A percentile compares a stretch with the other conserved stretches of the same genome.
Evolutionary conservation across 2,797 vertebrate species (phyloP).

Genomic region (Luscinia luscinia): DNA sequence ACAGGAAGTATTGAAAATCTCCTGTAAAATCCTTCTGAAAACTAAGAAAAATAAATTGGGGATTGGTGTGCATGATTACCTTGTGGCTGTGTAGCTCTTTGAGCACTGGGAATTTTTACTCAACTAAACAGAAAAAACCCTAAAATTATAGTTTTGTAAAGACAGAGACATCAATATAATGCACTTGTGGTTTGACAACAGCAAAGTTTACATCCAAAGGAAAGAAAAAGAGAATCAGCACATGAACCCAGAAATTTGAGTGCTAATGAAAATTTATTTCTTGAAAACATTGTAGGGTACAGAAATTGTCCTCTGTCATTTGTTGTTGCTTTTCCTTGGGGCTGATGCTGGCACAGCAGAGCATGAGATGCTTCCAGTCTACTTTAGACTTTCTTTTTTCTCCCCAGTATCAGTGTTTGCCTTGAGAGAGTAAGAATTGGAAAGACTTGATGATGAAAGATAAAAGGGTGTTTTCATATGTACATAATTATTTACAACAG

Average conservation of each 20-base stretch:
- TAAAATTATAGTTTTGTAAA: neutral
- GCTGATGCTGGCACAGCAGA: neutral
- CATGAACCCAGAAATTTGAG: neutral
- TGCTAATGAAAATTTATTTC: neutral
- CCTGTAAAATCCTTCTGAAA: neutral
- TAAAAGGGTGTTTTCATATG: neutral
- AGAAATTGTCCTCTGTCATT: neutral
- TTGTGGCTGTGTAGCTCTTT: neutral
- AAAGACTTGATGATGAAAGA: neutral
- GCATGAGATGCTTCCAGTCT: neutral
- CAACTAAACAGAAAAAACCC: neutral
- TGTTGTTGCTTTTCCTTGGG: neutral
- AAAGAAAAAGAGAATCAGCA: neutral
- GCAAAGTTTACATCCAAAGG: neutral
- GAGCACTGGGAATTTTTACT: neutral
- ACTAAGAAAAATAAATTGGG: neutral
- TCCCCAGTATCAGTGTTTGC: neutral
- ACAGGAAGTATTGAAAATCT: neutral
- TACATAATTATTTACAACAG: neutral
- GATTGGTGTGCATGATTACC: neutral
- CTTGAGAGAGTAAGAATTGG: neutral
- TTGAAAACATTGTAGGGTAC: neutral
- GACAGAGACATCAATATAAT: neutral
- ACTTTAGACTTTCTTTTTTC: neutral
- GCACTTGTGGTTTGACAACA: fast-evolving